Evolutionary conservation across 1,140 invertebrate genomes (phyloP).

Genomic region (Drosophila ananassae): DNA sequence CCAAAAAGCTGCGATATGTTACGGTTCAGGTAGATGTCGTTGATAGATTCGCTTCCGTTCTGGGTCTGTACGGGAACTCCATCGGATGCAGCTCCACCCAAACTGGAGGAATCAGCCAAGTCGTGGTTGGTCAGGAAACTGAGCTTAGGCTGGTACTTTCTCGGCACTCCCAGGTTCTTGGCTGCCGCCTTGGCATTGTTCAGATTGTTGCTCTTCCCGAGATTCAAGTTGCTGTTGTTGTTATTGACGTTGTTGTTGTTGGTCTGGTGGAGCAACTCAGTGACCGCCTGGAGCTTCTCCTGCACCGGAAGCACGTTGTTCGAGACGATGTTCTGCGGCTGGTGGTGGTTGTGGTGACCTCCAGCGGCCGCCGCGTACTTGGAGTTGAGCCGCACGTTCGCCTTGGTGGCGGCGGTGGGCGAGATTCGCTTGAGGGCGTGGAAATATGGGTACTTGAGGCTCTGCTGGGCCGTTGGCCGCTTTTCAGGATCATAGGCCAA

Average conservation of each 20-base stretch:
- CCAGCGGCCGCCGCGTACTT: conserved; percentile 60
- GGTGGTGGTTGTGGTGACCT: conserved; percentile 11
- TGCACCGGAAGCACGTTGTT: conserved; percentile 83
- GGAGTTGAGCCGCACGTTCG: conserved; percentile 67
- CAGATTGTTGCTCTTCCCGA: conserved; percentile 48
- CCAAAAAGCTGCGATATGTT: conserved; percentile 77
- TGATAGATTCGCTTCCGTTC: conserved; percentile 68
- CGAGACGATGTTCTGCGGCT: conserved; percentile 52
- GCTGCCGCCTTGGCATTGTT: conserved; percentile 37
- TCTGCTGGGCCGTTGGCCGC: conserved; percentile 95
- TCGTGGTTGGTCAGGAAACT: conserved; percentile 61
- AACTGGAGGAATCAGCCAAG: conserved; percentile 32
- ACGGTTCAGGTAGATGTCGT: conserved; percentile 80
- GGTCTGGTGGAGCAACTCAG: conserved; percentile 70
- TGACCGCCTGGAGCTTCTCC: conserved; percentile 77
- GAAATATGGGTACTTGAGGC: conserved; percentile 93
- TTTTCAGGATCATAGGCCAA: conserved; percentile 96
- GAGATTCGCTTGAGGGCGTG: conserved; percentile 86
- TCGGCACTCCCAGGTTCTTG: conserved; percentile 59
- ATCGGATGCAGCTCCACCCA: conserved; percentile 29
- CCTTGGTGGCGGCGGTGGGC: conserved; percentile 83
- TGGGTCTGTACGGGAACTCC: conserved; percentile 2
- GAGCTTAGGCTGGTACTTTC: conserved; percentile 65
- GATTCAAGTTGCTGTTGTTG: conserved; percentile 49
- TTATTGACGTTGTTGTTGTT: conserved; percentile 39